Evolutionary conservation across 1,140 invertebrate genomes (phyloP).

Genomic region (Eciton burchellii): DNA sequence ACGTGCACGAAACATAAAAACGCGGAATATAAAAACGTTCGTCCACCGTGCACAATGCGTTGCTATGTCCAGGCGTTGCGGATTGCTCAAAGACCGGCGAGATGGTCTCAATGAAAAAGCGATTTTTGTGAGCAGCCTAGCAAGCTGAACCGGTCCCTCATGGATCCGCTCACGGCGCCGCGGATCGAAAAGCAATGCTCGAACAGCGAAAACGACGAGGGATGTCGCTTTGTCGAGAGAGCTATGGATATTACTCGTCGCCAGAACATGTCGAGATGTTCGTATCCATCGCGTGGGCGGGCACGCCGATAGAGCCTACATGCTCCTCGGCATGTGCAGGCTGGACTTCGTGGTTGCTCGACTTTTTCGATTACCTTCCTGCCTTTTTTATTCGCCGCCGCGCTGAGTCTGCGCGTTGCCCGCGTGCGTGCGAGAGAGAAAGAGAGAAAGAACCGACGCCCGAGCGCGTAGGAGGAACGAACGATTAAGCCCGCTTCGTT

Average conservation of each 20-base stretch:
- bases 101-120: neutral
- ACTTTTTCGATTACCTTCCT: constrained; percentile 71
- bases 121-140: neutral
- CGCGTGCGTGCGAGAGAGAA: neutral
- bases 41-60: no score
- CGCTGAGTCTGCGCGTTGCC: constrained; percentile 7
- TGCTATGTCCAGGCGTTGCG: no score
- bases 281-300: constrained; percentile 68
- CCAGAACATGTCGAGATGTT: constrained; percentile 63
- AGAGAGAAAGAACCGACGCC: constrained; percentile 12
- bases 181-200: constrained; percentile 15
- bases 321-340: constrained; percentile 71
- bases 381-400: constrained; percentile 47
- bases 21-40: no score
- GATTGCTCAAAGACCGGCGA: neutral
- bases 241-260: constrained; percentile 54
- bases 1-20: no score
- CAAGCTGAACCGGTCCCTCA: constrained; percentile 8
- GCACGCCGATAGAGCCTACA: constrained; percentile 74
- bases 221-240: constrained; percentile 58
- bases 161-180: neutral
- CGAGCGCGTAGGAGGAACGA: constrained; percentile 68
- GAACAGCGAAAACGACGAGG: constrained; percentile 24
- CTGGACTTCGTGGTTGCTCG: constrained; percentile 70
- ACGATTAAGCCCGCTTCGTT: constrained; percentile 35